Evolutionary conservation across 2,113 vertebrate species (phyloP).

Genomic region (Albula goreensis): DNA sequence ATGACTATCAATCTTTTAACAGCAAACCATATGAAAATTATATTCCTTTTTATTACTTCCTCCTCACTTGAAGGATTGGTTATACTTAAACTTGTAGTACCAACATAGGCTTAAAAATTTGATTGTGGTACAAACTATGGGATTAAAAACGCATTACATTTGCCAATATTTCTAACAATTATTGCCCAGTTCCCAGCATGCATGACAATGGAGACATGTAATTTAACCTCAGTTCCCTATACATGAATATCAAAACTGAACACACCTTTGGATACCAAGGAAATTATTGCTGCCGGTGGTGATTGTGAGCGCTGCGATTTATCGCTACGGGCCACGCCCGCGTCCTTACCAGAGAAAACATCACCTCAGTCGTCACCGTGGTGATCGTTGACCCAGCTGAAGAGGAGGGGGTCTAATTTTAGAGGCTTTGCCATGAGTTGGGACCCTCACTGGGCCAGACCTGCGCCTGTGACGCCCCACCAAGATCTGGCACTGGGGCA

Average conservation of each 20-base stretch:
- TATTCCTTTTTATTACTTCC: no score
- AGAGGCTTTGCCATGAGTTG: background rate
- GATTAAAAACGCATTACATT: background rate
- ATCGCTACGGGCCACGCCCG: background rate
- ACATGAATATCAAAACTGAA: conserved; percentile 34
- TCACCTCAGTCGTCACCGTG: conserved; percentile 6
- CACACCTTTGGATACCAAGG: background rate
- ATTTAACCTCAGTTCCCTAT: background rate
- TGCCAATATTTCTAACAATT: background rate
- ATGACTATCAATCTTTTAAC: no score
- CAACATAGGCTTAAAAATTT: no score
- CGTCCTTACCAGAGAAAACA: conserved; percentile 2
- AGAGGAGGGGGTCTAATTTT: conserved; percentile 12
- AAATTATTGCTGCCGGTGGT: background rate
- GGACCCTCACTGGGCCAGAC: conserved; percentile 7
- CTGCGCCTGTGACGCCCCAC: background rate
- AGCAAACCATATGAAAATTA: no score
- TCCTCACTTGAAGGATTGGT: no score
- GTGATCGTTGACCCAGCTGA: background rate
- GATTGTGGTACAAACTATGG: no score
- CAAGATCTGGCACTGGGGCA: conserved; percentile 1
- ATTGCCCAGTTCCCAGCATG: background rate
- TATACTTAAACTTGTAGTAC: no score
- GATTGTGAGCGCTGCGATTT: background rate
- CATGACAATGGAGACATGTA: background rate